A percentile compares a stretch with the other conserved stretches of the same genome.
phyloP scores from a whole-genome alignment of 2,797 vertebrate species.

The Macrochelys suwanniensis region DNA sequence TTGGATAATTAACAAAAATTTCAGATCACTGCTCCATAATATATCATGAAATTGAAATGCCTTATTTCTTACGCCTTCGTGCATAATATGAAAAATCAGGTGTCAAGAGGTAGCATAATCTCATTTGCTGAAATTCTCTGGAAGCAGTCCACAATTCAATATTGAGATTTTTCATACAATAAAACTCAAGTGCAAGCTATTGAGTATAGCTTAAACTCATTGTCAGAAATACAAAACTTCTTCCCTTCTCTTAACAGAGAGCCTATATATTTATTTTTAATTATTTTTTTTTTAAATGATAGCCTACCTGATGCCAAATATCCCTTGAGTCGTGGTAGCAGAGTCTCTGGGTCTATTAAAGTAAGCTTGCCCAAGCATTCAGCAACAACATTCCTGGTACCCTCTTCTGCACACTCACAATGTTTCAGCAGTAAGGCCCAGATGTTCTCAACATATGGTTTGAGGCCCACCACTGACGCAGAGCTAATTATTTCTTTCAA shows the following conservation, averaged over 20 bases:
- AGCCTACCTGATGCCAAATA: conserved; percentile 94
- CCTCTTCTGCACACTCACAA: conserved; percentile 98
- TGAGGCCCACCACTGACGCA: conserved; percentile 92
- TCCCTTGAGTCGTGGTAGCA: conserved; percentile 96
- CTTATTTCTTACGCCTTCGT: neutral
- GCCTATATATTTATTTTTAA: neutral
- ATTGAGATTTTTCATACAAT: neutral
- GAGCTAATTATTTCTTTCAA: conserved; percentile 99
- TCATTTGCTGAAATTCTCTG: neutral
- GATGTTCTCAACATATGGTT: conserved; percentile 96
- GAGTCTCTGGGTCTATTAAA: conserved; percentile 95
- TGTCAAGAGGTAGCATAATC: neutral
- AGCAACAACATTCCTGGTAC: conserved; percentile 97
- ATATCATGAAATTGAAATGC: neutral
- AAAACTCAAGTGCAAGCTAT: neutral
- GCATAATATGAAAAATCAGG: neutral
- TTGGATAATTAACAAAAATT: neutral
- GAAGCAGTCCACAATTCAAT: neutral
- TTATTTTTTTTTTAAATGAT: neutral
- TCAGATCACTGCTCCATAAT: neutral
- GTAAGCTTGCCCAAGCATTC: conserved; percentile 98
- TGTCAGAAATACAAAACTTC: neutral
- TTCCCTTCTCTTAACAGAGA: neutral
- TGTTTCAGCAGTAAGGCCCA: conserved; percentile 97
- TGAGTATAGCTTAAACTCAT: neutral